These are phyloP conservation scores for Lineus longissimus DNA, from an alignment of 1,140 invertebrate species.

Conservation along the genomic window DNA sequence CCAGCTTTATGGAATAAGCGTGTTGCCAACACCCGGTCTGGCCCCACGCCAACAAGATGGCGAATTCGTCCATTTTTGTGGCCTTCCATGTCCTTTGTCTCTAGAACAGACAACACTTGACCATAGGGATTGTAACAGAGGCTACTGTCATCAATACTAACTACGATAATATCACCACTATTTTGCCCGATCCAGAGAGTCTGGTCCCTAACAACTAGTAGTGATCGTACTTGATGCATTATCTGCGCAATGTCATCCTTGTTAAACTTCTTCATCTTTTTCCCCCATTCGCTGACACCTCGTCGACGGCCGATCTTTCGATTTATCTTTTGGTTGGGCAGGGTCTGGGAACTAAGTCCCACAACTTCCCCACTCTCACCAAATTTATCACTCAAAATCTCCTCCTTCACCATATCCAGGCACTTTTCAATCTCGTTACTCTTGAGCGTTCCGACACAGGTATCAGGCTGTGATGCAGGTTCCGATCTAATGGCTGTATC, in stretches of 20 bases:
- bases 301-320: not conserved
- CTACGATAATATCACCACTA: conserved; percentile 1
- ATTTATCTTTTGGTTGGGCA: not conserved
- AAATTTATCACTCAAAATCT: not conserved
- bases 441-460: no score
- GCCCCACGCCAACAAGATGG: no score
- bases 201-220: not conserved
- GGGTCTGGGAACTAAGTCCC: not conserved
- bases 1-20: no score
- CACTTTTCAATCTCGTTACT: no score
- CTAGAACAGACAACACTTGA: no score
- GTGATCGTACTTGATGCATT: not conserved
- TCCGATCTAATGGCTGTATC: no score
- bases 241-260: not conserved
- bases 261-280: not conserved
- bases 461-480: no score
- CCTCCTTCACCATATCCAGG: no score
- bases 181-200: not conserved
- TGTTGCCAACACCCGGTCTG: no score
- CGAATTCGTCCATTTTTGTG: no score
- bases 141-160: not conserved
- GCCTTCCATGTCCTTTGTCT: no score
- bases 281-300: not conserved
- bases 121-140: no score
- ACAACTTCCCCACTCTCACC: not conserved